Evolutionary conservation across 2,113 vertebrate genomes (phyloP), one percentile per base, ranked within the genome.

Genomic region (Hippolais icterina): DNA sequence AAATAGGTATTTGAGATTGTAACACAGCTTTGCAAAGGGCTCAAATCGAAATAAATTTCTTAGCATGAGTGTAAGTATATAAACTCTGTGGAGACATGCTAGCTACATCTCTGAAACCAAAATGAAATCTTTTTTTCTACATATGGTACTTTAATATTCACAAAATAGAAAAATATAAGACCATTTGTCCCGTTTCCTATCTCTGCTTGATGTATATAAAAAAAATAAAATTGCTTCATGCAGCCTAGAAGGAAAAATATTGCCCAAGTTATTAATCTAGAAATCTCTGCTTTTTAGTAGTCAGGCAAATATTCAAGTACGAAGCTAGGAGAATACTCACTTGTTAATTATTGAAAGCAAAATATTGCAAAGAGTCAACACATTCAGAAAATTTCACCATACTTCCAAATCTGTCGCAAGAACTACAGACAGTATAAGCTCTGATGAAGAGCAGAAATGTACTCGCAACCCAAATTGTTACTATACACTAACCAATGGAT

Each of bases 341-440:
- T 89, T 63, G 87, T 93, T 64, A 89, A 44, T 97, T 96, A 93
- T 19, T 76, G 78, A 78, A 95, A 95, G 23, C 74, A 96, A 96
- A 96, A 84, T 77, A 95, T 8, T 82, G 15, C 37, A 52, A 52
- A 93, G 46, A 70, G 63, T 49, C 29, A 75, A 41, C 27, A 71
- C 20, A 77, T 52, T 35, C 52, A 85, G 15, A 28, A 87, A 92
- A 49, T 89, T 79, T 79, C n/a, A 85, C 6, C 50, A 52, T 85
- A 53, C 60, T 71, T 93, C 19, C 57, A 96, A 91, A 66, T 71
- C 85, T 83, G 79, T 89, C 96, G 96, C 65, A 95, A 83, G 18
- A 80, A 82, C n/a, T 71, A 93, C 50, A 86, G 44, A 68, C 23
- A 77, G 93, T 88, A 77, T 47, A 84, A 77, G 10, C 33, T 54